These are phyloP conservation scores for Tenrec ecaudatus DNA, from an alignment of 2,113 vertebrate genomes.

Conservation along the genomic window DNA sequence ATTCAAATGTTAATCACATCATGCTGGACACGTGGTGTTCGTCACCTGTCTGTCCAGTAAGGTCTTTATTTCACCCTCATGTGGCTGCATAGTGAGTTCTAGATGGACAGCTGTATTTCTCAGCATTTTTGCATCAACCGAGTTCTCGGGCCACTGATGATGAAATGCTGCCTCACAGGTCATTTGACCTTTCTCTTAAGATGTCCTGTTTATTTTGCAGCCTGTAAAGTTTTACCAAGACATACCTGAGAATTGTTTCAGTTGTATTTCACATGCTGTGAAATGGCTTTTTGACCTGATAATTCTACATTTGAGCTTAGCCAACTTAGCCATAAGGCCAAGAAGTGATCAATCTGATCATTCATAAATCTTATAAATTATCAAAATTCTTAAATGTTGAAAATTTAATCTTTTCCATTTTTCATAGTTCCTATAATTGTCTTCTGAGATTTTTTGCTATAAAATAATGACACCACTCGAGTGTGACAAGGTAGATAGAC, in stretches of 20 bases:
- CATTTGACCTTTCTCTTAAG: neutral
- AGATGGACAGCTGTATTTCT: constrained; percentile 39
- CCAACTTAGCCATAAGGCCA: too few species aligned
- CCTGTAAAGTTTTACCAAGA: neutral
- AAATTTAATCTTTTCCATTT: neutral
- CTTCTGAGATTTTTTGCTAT: neutral
- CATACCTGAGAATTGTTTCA: neutral
- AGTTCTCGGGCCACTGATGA: neutral
- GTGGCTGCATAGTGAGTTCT: constrained; percentile 46
- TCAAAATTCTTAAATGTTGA: neutral
- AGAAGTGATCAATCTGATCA: neutral
- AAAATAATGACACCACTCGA: neutral
- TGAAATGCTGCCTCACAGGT: neutral
- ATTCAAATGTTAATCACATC: neutral
- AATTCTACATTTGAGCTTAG: neutral
- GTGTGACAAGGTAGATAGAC: neutral
- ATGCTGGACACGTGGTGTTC: neutral
- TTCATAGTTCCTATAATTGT: neutral
- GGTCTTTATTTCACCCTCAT: neutral
- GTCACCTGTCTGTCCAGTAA: neutral
- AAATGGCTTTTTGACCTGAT: neutral
- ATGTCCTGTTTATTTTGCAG: neutral
- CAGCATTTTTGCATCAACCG: constrained; percentile 2
- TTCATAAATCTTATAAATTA: neutral
- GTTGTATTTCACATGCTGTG: neutral